A percentile compares a stretch with the other conserved stretches of the same genome.
Conservation (phyloP, 2,113 vertebrate genomes). For the Pangasianodon hypophthalmus region DNA sequence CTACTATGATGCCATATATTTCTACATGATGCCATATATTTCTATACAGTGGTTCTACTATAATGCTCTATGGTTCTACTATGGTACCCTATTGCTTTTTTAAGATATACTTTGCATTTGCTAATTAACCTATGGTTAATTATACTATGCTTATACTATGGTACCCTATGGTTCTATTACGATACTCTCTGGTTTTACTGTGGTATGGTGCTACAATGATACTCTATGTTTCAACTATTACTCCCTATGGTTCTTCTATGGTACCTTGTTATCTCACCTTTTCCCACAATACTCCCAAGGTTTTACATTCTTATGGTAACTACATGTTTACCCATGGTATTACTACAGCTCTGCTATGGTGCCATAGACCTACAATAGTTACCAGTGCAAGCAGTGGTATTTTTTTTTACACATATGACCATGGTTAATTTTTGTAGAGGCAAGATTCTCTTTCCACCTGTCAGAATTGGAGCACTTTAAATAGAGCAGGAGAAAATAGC, state of each 20-base stretch:
- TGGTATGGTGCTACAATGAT: neutral
- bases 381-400: neutral
- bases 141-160: too few relatives aligned
- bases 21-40: neutral
- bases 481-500: constrained; percentile 47
- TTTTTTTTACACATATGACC: neutral
- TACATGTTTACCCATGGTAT: neutral
- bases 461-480: constrained; percentile 48
- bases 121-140: neutral
- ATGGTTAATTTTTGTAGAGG: neutral
- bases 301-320: neutral
- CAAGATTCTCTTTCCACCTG: constrained; percentile 23
- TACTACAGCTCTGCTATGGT: neutral
- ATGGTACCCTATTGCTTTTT: neutral
- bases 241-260: neutral
- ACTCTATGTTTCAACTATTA: too few relatives aligned
- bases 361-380: too few relatives aligned
- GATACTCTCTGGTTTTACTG: neutral
- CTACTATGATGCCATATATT: neutral
- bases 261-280: neutral
- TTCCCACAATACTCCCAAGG: neutral
- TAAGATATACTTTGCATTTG: neutral
- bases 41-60: neutral
- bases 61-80: neutral
- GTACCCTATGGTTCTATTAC: neutral